phyloP scores from a whole-genome alignment of 2,113 vertebrate genomes.

The Vimba vimba region DNA sequence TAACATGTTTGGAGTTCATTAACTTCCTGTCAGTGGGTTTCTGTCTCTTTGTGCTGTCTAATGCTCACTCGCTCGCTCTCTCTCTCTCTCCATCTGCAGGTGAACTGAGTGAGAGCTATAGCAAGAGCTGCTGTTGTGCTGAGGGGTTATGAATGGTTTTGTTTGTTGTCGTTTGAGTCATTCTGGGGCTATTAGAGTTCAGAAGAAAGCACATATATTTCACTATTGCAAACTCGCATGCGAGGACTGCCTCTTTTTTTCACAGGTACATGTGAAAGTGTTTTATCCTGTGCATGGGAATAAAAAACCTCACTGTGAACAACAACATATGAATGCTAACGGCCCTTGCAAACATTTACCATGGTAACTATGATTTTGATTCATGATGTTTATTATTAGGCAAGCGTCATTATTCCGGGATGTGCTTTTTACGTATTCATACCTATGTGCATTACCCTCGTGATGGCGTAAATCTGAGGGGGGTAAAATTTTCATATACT shows the following conservation, averaged over 20 bases:
- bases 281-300: neutral
- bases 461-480: neutral
- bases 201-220: neutral
- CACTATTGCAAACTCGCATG: neutral
- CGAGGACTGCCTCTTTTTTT: neutral
- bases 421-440: too few species aligned
- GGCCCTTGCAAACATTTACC: neutral
- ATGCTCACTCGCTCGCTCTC: neutral
- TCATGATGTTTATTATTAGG: too few species aligned
- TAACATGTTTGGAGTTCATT: slow-evolving; percentile 26
- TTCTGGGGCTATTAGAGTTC: slow-evolving; percentile 6
- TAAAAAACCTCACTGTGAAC: neutral
- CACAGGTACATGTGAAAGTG: neutral
- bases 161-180: slow-evolving; percentile 51
- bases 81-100: slow-evolving; percentile 18
- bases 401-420: too few species aligned
- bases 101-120: neutral
- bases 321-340: neutral
- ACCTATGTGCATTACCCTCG: neutral
- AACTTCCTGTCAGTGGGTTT: slow-evolving; percentile 8
- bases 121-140: slow-evolving; percentile 1
- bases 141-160: slow-evolving; percentile 48
- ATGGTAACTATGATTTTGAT: neutral
- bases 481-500: neutral
- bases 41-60: slow-evolving; percentile 11